Percentiles rank a stretch among this genome's conserved stretches.
phyloP scores from a whole-genome alignment of 2,888 invertebrate genomes.

The Xestia ashworthii region DNA sequence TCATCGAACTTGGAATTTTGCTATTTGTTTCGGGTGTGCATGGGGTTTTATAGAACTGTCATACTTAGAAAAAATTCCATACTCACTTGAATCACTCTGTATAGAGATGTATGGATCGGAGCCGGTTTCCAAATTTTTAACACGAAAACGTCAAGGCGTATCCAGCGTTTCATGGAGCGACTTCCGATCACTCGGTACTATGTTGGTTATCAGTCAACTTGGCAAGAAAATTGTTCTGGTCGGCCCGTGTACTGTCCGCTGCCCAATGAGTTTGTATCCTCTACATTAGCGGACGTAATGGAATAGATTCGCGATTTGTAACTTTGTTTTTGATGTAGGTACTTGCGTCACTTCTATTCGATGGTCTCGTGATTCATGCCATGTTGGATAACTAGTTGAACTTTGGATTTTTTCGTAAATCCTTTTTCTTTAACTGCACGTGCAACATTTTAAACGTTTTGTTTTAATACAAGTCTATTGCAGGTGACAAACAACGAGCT shows the following conservation, averaged over 20 bases:
- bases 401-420: constrained; percentile 42
- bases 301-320: constrained; percentile 40
- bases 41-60: constrained; percentile 72
- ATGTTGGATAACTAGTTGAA: constrained; percentile 49
- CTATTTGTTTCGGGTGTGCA: constrained; percentile 77
- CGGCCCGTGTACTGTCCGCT: constrained; percentile 59
- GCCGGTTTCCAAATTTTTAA: constrained; percentile 59
- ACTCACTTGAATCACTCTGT: constrained; percentile 60
- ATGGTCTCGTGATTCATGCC: constrained; percentile 49
- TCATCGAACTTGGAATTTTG: constrained; percentile 74
- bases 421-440: constrained; percentile 3
- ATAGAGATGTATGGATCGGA: constrained; percentile 67
- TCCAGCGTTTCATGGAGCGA: constrained; percentile 59
- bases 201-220: constrained; percentile 52
- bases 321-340: constrained; percentile 53
- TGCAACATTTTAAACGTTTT: constrained; percentile 9
- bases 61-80: constrained; percentile 49
- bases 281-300: constrained; percentile 32
- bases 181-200: constrained; percentile 37
- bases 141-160: constrained; percentile 58
- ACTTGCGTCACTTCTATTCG: constrained; percentile 49
- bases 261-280: constrained; percentile 44
- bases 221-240: constrained; percentile 69
- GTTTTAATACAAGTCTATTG: constrained; percentile 48
- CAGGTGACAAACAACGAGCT: constrained; percentile 39